Evolutionary conservation across 2,797 vertebrate species (phyloP), one percentile per base, ranked within the genome.

Genomic region (Podarcis lilfordi): DNA sequence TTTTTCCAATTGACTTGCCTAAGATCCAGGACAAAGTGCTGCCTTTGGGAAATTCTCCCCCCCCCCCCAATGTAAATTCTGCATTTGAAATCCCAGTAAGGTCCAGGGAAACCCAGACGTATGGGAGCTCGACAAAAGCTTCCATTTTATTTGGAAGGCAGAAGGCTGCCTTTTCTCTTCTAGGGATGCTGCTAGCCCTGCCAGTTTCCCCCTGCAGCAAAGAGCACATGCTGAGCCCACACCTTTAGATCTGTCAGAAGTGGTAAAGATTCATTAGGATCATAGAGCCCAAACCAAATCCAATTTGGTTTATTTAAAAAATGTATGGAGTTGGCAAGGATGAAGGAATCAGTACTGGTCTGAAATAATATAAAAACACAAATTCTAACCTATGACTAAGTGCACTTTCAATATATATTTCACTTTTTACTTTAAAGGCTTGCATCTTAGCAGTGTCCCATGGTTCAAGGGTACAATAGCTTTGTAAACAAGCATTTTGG

Each of bases 251-350:
- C 25, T 88, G 66, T 72, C 55, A 64, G 37, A 72, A 69, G 61
- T 19, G 43, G 68, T 69, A 69, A 84, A 19, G 64, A 75, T 75
- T 43, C 64, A 71, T 79, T 61, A 80, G 43, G 29, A 43, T 61
- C 45, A 71, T 13, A 13, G 21, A 72, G 35, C 13, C 75, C 35
- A 35, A 5, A 35, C 64, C 61, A 84, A 88, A 88, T 80, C 77
- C 68, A 84, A 64, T 88, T 88, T 43, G 55, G 17, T 72, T 40
- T 80, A 71, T 86, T 79, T 19, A 45, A 61, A 83, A 35, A 29
- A 64, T n/a, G 37, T 43, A 32, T 32, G 37, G 45, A 27, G 15
- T 40, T 84, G 15, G 40, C 84, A 84, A 88, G 35, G 66, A 43
- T 25, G 50, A 84, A 37, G 68, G 6, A 72, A 59, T 74, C 78